Percentiles rank a stretch among this genome's conserved stretches.
These are phyloP conservation scores for Delia radicum DNA, from an alignment of 1,140 invertebrate genomes.

Conservation along the genomic window DNA sequence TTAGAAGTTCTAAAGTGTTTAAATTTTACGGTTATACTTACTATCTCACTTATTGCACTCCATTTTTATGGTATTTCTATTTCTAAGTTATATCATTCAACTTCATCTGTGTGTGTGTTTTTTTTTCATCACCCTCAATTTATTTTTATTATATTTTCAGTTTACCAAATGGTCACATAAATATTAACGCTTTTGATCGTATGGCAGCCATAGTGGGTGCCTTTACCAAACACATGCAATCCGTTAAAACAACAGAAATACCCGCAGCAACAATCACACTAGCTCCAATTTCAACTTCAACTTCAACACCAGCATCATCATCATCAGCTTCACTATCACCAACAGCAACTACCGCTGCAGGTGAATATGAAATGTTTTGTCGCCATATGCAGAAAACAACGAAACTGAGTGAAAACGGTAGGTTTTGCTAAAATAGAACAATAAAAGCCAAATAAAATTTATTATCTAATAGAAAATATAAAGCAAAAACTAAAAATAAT, in stretches of 20 bases:
- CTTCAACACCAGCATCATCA: neutral
- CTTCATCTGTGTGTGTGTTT: too few relatives aligned
- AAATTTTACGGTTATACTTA: too few relatives aligned
- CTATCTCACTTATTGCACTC: too few relatives aligned
- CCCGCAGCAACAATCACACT: neutral
- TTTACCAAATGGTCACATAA: constrained; percentile 54
- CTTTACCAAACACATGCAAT: constrained; percentile 51
- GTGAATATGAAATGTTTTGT: constrained; percentile 50
- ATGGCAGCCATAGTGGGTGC: constrained; percentile 54
- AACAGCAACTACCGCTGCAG: constrained; percentile 32
- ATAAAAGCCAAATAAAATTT: neutral
- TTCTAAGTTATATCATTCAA: too few relatives aligned
- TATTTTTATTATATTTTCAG: constrained; percentile 34
- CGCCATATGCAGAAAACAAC: constrained; percentile 48
- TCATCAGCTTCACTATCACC: neutral
- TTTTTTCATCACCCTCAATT: neutral
- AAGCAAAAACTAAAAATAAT: too few relatives aligned
- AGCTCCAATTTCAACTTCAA: neutral
- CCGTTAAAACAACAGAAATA: constrained; percentile 35
- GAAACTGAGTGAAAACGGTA: constrained; percentile 47
- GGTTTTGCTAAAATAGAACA: constrained; percentile 27
- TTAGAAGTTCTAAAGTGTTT: too few relatives aligned
- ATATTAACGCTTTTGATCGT: constrained; percentile 53
- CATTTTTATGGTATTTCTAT: too few relatives aligned
- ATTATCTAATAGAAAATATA: neutral